phyloP scores from a whole-genome alignment of 2,888 invertebrate species.

The Peribatodes rhomboidaria region DNA sequence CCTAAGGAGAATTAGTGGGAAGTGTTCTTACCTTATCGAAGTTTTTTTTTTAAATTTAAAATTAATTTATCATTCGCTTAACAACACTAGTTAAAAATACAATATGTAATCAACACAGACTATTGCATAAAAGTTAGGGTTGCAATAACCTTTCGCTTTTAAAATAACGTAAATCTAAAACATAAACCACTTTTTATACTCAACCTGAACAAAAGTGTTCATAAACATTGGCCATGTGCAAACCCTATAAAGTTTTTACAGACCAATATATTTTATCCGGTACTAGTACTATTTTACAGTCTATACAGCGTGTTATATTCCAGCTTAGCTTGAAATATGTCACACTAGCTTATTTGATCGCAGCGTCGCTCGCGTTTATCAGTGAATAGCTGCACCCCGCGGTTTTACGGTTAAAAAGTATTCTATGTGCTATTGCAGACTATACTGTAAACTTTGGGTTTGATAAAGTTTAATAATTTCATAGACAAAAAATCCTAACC shows the following conservation, averaged over 20 bases:
- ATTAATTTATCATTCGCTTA: too few species aligned
- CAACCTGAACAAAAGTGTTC: constrained; percentile 27
- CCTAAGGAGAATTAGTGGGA: too few species aligned
- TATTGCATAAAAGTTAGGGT: background rate
- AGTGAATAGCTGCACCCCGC: too few species aligned
- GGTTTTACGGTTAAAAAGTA: too few species aligned
- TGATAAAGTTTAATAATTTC: too few species aligned
- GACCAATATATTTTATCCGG: constrained; percentile 29
- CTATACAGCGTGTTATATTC: background rate
- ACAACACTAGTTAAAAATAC: background rate
- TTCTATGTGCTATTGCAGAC: too few species aligned
- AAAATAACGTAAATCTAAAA: constrained; percentile 16
- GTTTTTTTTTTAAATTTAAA: too few species aligned
- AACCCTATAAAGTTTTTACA: constrained; percentile 33
- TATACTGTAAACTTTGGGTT: too few species aligned
- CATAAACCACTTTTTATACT: constrained; percentile 28
- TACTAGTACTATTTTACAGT: constrained; percentile 12
- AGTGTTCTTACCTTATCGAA: too few species aligned
- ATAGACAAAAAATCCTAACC: too few species aligned
- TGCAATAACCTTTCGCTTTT: constrained; percentile 14
- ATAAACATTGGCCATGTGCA: constrained; percentile 34
- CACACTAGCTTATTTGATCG: background rate
- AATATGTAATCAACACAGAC: background rate
- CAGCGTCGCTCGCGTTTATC: too few species aligned
- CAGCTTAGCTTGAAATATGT: background rate